These are phyloP conservation scores for Hypsibius dujardini DNA, from an alignment of 1,140 invertebrate genomes.

Conservation along the genomic window DNA sequence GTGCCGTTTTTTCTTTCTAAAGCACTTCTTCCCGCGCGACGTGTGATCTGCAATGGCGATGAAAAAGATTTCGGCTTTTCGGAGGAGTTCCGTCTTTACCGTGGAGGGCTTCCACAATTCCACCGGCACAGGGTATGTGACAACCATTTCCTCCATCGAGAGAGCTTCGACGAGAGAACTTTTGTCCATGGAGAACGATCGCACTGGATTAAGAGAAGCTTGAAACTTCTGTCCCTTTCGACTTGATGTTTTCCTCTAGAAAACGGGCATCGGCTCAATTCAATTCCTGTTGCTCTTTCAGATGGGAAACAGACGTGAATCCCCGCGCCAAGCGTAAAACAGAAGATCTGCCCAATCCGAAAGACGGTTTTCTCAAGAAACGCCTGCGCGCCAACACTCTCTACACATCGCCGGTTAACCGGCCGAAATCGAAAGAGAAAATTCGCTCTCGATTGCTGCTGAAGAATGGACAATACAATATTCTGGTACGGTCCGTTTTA, in stretches of 20 bases:
- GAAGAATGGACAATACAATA: neutral
- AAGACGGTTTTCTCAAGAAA: neutral
- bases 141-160: neutral
- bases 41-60: neutral
- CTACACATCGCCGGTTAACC: neutral
- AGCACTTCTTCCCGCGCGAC: too few relatives aligned
- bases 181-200: neutral
- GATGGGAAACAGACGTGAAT: conserved; percentile 15
- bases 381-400: neutral
- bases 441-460: conserved; percentile 1
- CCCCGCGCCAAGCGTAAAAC: neutral
- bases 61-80: neutral
- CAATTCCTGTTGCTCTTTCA: neutral
- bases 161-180: neutral
- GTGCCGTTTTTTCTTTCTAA: too few relatives aligned
- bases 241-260: neutral
- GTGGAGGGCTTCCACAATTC: neutral
- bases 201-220: neutral
- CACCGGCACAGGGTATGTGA: neutral
- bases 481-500: neutral
- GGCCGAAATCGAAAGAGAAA: neutral
- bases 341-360: neutral
- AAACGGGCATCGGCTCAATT: neutral
- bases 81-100: neutral
- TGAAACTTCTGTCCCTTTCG: neutral